Evolutionary conservation across 2,113 vertebrate genomes (phyloP).

Genomic region (Orycteropus afer): DNA sequence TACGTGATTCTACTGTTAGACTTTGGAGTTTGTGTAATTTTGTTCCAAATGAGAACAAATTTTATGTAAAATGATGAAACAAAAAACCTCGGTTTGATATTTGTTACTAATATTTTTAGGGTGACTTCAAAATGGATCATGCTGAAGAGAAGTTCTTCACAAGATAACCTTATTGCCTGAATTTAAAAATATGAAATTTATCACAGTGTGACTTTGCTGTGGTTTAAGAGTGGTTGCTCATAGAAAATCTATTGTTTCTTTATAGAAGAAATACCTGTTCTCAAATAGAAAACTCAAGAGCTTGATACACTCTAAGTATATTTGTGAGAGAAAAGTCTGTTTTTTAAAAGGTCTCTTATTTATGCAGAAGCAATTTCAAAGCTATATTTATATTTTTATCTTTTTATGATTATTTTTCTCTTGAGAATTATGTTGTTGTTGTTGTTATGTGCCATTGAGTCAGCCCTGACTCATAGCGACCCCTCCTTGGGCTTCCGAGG

Average conservation of each 20-base stretch:
- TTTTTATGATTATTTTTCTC: conserved; percentile 32
- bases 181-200: background rate
- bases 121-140: background rate
- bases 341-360: conserved; percentile 26
- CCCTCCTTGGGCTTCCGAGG: too few species aligned
- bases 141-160: background rate
- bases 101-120: background rate
- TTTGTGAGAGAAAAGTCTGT: background rate
- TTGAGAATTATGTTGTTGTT: conserved; percentile 54
- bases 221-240: background rate
- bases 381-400: conserved; percentile 8
- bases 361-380: conserved; percentile 23
- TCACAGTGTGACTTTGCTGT: background rate
- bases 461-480: too few species aligned
- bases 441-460: too few species aligned
- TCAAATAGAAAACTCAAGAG: conserved; percentile 44
- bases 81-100: too few species aligned
- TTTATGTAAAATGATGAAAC: too few species aligned
- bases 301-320: conserved; percentile 1
- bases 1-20: too few species aligned
- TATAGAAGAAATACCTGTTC: background rate
- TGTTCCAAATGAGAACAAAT: too few species aligned
- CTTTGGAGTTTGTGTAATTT: too few species aligned
- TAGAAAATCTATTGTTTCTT: background rate
- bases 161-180: background rate